Percentiles rank a stretch among this genome's conserved stretches.
Evolutionary conservation across 2,113 vertebrate genomes (phyloP).

Genomic region (Marmota monax): DNA sequence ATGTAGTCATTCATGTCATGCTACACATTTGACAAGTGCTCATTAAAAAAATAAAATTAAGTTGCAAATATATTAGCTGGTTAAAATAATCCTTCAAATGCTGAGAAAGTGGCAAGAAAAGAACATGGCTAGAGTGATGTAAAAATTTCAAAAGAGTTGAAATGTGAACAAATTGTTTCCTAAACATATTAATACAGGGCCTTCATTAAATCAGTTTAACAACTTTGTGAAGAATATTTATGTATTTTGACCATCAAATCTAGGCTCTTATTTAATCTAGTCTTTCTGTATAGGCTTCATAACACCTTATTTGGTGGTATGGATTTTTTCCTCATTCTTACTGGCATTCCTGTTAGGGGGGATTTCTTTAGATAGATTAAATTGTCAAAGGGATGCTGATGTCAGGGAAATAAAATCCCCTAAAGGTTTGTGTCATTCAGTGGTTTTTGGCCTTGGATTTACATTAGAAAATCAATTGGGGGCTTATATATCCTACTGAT

Average conservation of each 20-base stretch:
- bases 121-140: neutral
- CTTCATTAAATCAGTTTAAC: neutral
- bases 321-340: neutral
- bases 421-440: neutral
- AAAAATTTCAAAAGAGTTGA: constrained; percentile 45
- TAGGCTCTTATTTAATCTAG: neutral
- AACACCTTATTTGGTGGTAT: neutral
- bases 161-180: constrained; percentile 15
- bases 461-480: neutral
- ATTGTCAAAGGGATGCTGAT: neutral
- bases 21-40: neutral
- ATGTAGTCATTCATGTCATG: neutral
- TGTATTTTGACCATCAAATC: neutral
- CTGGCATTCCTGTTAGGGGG: neutral
- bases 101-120: constrained; percentile 23
- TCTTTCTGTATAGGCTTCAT: neutral
- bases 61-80: constrained; percentile 21
- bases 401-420: neutral
- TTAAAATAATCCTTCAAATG: constrained; percentile 56
- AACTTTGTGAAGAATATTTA: neutral
- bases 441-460: neutral
- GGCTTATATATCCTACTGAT: neutral
- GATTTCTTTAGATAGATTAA: constrained; percentile 46
- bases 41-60: constrained; percentile 59
- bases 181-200: neutral